Base-by-base conservation (phyloP, 1,140 invertebrate genomes). In the Telenomus remus region DNA sequence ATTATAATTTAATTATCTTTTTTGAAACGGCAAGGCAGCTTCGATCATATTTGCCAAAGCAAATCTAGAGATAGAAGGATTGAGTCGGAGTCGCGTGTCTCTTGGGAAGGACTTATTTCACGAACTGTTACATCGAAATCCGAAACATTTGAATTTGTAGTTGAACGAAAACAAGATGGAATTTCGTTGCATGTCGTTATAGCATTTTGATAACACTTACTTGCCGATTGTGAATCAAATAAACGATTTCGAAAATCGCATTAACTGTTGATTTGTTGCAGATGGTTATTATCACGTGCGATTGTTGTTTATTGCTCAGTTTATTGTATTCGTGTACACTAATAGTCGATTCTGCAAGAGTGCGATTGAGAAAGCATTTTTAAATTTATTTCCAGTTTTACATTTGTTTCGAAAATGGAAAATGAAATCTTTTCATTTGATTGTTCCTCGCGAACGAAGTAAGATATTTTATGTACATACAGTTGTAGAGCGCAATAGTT, bases 391-490 rank as follows among this genome's bases (percentile, higher is more conserved):
- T 51, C 15, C 43, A 10, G 47, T 27, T 6, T 13, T 55, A 0
- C 37, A 56, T 56, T 66, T 1, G 61, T 49, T 55, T n/a, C 44
- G 51, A 19, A 34, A 12, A 47, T 37, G 53, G 12, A 49, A n/a
- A 61, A 48, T 48, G 27, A 70, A 55, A 39, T 10, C 49, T 9
- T 19, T 50, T 60, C 37, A 43, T 61, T 70, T 51, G 11, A 70
- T 50, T 66, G 70, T 73, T 73, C 63, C 63, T 73, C 64, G 70
- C 44, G 61, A 74, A 74, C 60, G 50, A 46, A 74, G 56, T 61
- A 65, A 59, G 42, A 56, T 74, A 63, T 51, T 66, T 74, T 68
- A 57, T 74, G 71, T 74, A 74, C 61, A 74, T 74, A 68, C 13
- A 47, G 14, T 55, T 63, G 60, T 72, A 48, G 53, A 55, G 13